Evolutionary conservation across 2,797 vertebrate genomes (phyloP), one percentile per base, ranked within the genome.

Genomic region (Anas georgica): DNA sequence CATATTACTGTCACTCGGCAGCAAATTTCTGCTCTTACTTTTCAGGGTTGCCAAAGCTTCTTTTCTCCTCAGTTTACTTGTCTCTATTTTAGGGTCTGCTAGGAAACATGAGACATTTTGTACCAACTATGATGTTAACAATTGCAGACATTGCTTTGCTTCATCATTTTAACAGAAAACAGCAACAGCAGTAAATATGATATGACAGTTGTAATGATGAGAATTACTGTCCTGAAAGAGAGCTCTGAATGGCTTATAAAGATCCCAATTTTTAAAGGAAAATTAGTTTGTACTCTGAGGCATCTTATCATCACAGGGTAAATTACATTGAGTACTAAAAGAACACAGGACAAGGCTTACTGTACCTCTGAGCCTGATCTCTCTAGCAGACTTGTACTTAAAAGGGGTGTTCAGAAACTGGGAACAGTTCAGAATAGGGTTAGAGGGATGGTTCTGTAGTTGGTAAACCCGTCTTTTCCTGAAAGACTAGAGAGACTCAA

Each of bases 171-270:
- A 83, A 82, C 52, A 84, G 88, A 91, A 91, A 95, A 35, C 22
- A 90, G 66, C 20, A 63, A 91, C 84, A 86, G 76, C 84, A 79
- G 63, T 91, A 94, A 95, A 94, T 95, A 81, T 2, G 8, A 22
- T 35, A n/a, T 88, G 93, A 91, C 93, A 88, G 77, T n/a, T 86
- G 59, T 82, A 95, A 91, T 45, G 5, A 82, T 74, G 70, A 90
- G 59, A 90, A 88, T 79, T 79, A 74, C 35, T 3, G 0, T 90
- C 85, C 67, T 90, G 55, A 92, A 95, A 91, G 83, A 79, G 63
- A 90, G 25, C 43, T 94, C 83, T 84, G 77, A 82, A 41, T 60
- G 16, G 59, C 66, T 83, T 63, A 70, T 48, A 91, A 94, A 52
- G 48, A 60, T 88, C 11, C 7, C 28, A 5, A 1, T 78, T 67